Conservation (phyloP, 2,113 vertebrate genomes). For the Platycercus adscitus region DNA sequence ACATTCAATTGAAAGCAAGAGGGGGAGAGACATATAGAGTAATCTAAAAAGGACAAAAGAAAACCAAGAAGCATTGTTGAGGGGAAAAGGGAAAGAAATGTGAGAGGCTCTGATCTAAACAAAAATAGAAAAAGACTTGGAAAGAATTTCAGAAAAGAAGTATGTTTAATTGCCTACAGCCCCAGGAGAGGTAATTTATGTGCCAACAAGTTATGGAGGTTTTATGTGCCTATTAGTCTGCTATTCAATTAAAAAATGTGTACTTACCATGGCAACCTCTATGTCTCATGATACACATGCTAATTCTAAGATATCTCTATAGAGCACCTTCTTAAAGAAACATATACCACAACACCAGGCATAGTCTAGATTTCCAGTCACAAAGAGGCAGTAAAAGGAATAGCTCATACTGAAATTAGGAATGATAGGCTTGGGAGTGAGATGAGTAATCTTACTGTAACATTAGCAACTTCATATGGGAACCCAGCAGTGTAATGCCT, state of each 20-base stretch:
- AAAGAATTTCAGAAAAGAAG: conserved; percentile 60
- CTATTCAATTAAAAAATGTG: conserved; percentile 76
- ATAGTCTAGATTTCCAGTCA: neutral
- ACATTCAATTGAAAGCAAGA: neutral
- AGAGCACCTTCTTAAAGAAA: conserved; percentile 70
- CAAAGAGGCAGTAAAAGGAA: conserved; percentile 1
- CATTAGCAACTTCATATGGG: neutral
- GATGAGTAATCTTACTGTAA: neutral
- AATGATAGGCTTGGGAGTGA: neutral
- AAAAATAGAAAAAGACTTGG: conserved; percentile 15
- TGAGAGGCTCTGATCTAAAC: conserved; percentile 17
- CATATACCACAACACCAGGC: neutral
- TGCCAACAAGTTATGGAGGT: conserved; percentile 68
- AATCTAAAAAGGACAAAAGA: neutral
- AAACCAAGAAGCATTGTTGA: conserved; percentile 1
- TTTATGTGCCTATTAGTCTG: conserved; percentile 77
- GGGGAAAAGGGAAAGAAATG: neutral
- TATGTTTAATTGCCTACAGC: conserved; percentile 66
- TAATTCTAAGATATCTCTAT: conserved; percentile 61
- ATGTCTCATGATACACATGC: conserved; percentile 44
- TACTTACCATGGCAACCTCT: conserved; percentile 68
- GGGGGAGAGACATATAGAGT: neutral
- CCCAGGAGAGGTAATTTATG: conserved; percentile 71
- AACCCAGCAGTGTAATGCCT: neutral
- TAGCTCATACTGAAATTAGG: neutral